Evolutionary conservation across 2,888 invertebrate genomes (phyloP), one percentile per base, ranked within the genome.

Genomic region (Fissipunctia ypsillon): DNA sequence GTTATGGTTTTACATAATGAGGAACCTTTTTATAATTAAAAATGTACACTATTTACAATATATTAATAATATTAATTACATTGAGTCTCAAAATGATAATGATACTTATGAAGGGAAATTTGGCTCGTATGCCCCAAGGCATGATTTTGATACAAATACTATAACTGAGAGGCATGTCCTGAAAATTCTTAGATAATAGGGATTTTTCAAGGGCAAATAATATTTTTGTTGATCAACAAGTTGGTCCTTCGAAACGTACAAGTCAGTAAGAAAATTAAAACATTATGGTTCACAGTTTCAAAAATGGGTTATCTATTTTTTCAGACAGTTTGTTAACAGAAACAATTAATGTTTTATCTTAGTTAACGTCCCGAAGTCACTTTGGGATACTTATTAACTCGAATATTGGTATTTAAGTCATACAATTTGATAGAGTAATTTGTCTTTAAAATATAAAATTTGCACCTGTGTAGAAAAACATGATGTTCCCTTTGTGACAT

Each of bases 41-140:
- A 45, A 73, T 73, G 25, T 80, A 80, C 75, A 76, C 59, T 76
- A 80, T 80, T 76, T 76, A 76, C 75, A 76, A 60, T 31, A 22
- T 25, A 48, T 64, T 64, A n/a, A 6, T n/a, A 41, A 70, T 50
- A 78, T 38, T 71, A 71, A 59, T 35, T 28, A 43, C 25, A 48
- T 35, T 25, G 6, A 74, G 5, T 22, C 35, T 43, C n/a, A n/a
- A n/a, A n/a, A n/a, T n/a, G n/a, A n/a, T n/a, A n/a, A n/a, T n/a
- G n/a, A n/a, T n/a, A n/a, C n/a, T n/a, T n/a, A n/a, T 14, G 1
- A 14, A n/a, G 14, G 14, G 3, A 12, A 38, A 45, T 66, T 77
- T n/a, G 45, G n/a, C 14, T 31, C 3, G n/a, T 31, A 1, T 35
- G 31, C 25, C 31, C 19, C 2, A 16, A 38, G 78, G 35, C n/a